Evolutionary conservation across 2,888 invertebrate species (phyloP), one percentile per base, ranked within the genome.

Genomic region (Protodeltote pygarga): DNA sequence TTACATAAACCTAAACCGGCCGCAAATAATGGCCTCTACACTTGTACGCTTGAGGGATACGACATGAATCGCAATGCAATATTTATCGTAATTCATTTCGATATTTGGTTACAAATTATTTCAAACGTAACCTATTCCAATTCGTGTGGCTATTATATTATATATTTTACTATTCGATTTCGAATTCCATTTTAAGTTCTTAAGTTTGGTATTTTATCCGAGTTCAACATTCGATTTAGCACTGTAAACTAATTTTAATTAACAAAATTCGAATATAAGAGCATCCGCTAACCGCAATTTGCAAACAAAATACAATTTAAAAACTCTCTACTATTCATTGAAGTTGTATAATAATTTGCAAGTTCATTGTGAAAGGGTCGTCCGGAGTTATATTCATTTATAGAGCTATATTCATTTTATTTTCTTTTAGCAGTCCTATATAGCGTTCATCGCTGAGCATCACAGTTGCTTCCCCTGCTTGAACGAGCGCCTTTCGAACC

Each of bases 341-440:
- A 54, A 45, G 40, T 49, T 63, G 32, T 47, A 42, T 37, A 80
- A 84, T 76, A 77, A 81, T 76, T 74, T 76, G 71, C 64, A 79
- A 83, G 83, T 85, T 83, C 81, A 87, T 85, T 81, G 83, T 81
- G 77, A 75, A 81, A 81, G 78, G 82, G 83, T 78, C 81, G 81
- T 79, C n/a, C 76, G 75, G 81, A 85, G 85, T 87, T 88, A 87
- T n/a, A n/a, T 87, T 86, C 87, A 83, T 89, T 89, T 87, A 85
- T 83, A 75, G 81, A 87, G 83, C 87, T 85, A 88, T 82, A 74
- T 76, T 77, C 84, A 78, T 87, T 89, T 90, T 91, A 89, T 90
- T 87, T 85, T 85, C 83, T 83, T 87, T 87, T 85, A 81, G 83
- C 81, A 80, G 80, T 83, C 76, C 73, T 80, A 77, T 77, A 78